A percentile compares a stretch with the other conserved stretches of the same genome.
Conservation (phyloP, 2,797 vertebrate genomes). For the Scolopax bukidnonensis region DNA sequence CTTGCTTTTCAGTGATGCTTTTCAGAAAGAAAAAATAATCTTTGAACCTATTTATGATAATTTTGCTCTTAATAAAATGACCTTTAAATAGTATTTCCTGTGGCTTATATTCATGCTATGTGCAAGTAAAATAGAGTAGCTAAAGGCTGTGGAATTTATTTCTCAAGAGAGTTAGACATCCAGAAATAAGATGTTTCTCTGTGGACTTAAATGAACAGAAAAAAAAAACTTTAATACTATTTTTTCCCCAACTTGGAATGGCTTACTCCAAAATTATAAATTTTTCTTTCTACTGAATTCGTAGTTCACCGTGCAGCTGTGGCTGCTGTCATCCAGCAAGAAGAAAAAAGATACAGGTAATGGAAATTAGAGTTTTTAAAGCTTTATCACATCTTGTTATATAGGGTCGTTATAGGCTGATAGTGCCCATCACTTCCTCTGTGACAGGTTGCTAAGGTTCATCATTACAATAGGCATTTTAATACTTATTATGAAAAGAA, state of each 20-base stretch:
- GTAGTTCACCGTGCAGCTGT: neutral
- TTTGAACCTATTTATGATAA: constrained; percentile 29
- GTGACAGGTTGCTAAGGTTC: neutral
- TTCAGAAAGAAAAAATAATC: neutral
- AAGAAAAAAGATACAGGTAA: neutral
- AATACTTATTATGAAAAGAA: neutral
- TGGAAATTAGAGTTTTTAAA: neutral
- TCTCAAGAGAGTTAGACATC: neutral
- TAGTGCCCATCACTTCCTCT: neutral
- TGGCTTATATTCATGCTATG: neutral
- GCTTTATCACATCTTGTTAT: neutral
- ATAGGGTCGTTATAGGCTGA: neutral
- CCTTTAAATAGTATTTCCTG: constrained; percentile 24
- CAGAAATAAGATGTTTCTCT: neutral
- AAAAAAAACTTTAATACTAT: neutral
- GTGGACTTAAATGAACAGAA: neutral
- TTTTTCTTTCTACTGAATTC: neutral
- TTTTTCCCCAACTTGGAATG: neutral
- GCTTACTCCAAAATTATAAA: neutral
- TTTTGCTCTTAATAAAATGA: constrained; percentile 46
- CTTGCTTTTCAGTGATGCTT: neutral
- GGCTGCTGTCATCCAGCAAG: neutral
- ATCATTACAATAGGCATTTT: neutral
- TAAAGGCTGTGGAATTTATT: neutral
- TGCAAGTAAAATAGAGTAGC: neutral